phyloP scores from a whole-genome alignment of 2,113 vertebrate genomes.

The Grus americana region DNA sequence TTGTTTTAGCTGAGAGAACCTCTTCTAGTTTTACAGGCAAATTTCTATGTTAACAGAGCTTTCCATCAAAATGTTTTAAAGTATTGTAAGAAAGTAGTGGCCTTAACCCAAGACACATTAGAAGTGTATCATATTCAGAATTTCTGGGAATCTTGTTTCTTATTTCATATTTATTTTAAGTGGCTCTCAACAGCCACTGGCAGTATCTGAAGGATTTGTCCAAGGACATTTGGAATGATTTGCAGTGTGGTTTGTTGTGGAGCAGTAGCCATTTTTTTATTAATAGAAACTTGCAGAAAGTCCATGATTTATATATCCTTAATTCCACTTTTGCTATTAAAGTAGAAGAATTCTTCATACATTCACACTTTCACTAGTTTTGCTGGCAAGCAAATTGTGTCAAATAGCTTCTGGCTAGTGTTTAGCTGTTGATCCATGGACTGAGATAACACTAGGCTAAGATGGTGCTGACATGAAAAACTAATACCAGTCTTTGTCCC shows the following conservation, averaged over 20 bases:
- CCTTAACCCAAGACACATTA: neutral
- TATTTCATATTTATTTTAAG: neutral
- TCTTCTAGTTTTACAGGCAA: neutral
- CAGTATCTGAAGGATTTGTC: neutral
- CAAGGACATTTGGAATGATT: neutral
- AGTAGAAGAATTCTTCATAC: neutral
- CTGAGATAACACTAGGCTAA: neutral
- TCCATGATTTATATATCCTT: neutral
- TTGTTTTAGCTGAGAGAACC: neutral
- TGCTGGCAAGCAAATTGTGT: neutral
- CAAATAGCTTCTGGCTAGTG: neutral
- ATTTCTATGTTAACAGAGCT: neutral
- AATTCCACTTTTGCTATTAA: neutral
- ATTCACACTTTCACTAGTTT: neutral
- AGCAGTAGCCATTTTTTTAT: neutral
- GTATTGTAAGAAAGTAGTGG: neutral
- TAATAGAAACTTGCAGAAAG: neutral
- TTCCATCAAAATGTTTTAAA: neutral
- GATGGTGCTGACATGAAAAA: neutral
- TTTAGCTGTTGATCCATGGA: neutral
- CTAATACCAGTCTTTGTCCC: neutral
- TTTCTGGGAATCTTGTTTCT: neutral
- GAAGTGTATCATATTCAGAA: neutral
- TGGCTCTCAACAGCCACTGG: neutral
- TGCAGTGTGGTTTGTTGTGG: neutral